phyloP scores from a whole-genome alignment of 2,797 vertebrate genomes.

The Florisuga fusca region DNA sequence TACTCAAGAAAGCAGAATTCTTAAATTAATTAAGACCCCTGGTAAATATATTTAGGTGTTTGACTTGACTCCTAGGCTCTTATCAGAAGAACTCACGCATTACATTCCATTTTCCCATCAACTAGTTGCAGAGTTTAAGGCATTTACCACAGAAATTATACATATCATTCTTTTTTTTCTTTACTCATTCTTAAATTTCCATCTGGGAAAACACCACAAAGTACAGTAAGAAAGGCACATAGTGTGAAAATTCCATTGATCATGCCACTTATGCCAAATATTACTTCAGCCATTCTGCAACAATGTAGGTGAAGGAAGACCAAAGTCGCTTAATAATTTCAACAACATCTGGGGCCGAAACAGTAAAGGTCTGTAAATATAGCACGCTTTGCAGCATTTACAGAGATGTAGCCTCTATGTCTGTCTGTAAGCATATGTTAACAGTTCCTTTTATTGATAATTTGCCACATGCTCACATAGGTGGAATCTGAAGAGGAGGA shows the following conservation, averaged over 20 bases:
- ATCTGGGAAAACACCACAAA: constrained; percentile 26
- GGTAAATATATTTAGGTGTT: neutral
- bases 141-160: neutral
- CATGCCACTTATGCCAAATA: constrained; percentile 83
- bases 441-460: constrained; percentile 73
- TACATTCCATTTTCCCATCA: constrained; percentile 30
- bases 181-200: constrained; percentile 55
- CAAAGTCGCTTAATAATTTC: constrained; percentile 71
- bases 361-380: constrained; percentile 86
- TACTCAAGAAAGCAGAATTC: too few species aligned
- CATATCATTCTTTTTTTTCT: constrained; percentile 15
- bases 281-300: constrained; percentile 79
- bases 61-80: neutral
- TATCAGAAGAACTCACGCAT: neutral
- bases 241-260: constrained; percentile 80
- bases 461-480: constrained; percentile 65
- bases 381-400: constrained; percentile 53
- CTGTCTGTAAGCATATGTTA: constrained; percentile 49
- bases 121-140: neutral
- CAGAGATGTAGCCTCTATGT: constrained; percentile 21
- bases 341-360: constrained; percentile 68
- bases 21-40: neutral
- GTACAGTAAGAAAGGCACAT: neutral
- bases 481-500: constrained; percentile 75
- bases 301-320: constrained; percentile 86